These are phyloP conservation scores for Erythrocercus mccallii DNA, from an alignment of 2,113 vertebrate genomes.

Conservation along the genomic window DNA sequence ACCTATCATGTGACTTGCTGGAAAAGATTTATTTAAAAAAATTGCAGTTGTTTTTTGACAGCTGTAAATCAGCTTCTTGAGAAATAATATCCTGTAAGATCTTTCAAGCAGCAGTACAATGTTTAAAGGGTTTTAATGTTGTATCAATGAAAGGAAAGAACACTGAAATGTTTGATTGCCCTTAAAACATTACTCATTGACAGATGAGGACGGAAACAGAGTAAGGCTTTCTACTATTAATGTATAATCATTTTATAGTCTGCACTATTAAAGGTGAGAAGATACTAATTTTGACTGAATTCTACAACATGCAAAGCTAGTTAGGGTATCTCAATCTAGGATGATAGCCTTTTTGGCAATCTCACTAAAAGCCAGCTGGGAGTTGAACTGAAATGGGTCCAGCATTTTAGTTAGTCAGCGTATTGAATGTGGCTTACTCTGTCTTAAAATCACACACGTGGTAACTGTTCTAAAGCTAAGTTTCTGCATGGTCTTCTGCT, in stretches of 20 bases:
- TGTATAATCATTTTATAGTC: neutral
- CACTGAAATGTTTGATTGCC: neutral
- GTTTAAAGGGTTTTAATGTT: neutral
- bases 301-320: neutral
- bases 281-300: neutral
- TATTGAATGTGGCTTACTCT: neutral
- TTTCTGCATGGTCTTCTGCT: neutral
- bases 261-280: neutral
- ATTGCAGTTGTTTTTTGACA: neutral
- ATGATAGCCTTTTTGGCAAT: neutral
- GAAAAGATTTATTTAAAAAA: neutral
- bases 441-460: neutral
- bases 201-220: neutral
- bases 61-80: neutral
- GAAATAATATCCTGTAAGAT: neutral
- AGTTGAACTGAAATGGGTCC: neutral
- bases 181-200: neutral
- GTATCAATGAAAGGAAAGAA: neutral
- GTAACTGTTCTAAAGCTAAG: neutral
- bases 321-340: neutral
- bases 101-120: neutral
- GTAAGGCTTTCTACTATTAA: neutral
- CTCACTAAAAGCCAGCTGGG: neutral
- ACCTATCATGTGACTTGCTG: slow-evolving; percentile 28
- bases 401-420: neutral